Percentiles rank a stretch among this genome's conserved stretches.
Evolutionary conservation across 1,140 invertebrate genomes (phyloP).

Genomic region (Bombus superbus): DNA sequence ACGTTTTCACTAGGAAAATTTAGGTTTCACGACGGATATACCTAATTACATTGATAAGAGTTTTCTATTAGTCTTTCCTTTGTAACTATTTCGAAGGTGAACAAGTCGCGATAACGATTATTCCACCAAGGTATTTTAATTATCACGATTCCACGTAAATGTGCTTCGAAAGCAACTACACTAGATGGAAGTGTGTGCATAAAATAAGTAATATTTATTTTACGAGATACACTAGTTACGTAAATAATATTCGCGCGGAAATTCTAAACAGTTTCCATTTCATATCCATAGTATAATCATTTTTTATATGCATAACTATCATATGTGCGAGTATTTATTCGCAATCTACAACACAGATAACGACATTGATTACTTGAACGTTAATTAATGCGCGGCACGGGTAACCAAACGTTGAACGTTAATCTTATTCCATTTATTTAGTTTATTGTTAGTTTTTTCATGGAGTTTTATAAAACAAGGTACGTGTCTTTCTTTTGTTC

Average conservation of each 20-base stretch:
- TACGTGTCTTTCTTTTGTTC: neutral
- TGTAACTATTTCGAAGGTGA: neutral
- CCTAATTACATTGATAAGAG: conserved; percentile 17
- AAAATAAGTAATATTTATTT: neutral
- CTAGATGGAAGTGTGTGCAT: neutral
- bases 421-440: neutral
- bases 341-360: neutral
- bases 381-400: conserved; percentile 17
- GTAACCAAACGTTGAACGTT: neutral
- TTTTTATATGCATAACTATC: neutral
- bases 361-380: conserved; percentile 16
- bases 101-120: neutral
- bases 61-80: neutral
- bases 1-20: neutral
- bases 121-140: neutral
- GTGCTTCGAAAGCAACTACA: neutral
- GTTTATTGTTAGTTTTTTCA: neutral
- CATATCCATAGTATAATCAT: neutral
- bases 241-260: neutral
- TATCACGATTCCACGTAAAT: neutral
- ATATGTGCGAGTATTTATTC: neutral
- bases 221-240: neutral
- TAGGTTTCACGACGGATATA: neutral
- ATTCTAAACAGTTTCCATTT: too few species aligned
- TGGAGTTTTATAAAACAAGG: neutral